Base-by-base conservation (phyloP, 23 tunicate species). In the Clavelina lepadiformis region DNA sequence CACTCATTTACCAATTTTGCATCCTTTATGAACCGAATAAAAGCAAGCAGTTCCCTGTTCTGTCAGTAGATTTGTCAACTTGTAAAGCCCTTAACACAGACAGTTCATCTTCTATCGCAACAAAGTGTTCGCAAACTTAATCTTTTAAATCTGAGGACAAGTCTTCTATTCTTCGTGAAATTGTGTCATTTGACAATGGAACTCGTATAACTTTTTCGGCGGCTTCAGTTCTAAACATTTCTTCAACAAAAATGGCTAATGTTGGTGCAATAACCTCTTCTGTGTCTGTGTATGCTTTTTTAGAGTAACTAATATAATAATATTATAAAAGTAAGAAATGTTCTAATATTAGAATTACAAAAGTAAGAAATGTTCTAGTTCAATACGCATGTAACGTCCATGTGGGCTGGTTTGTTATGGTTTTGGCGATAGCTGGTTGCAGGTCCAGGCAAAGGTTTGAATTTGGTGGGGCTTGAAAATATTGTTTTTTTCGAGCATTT, bases 271-370 rank as follows among this genome's bases (percentile, higher is more conserved):
- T 38, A 38, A 65, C 71, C 45, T 54, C 41, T 38, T 65, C 71
- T 65, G 71, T 5, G 71, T 65, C 71, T 65, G 71, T 65, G 58
- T 65, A 55, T 44, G 71, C 71, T 38, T 65, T 65, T 63, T 63
- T 65, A 38, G n/a, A n/a, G n/a, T n/a, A n/a, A n/a, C n/a, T n/a
- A n/a, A n/a, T n/a, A n/a, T n/a, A n/a, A n/a, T n/a, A n/a, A n/a
- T n/a, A n/a, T n/a, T n/a, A n/a, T n/a, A n/a, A n/a, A n/a, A n/a
- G n/a, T n/a, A n/a, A n/a, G n/a, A n/a, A n/a, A n/a, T n/a, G n/a
- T n/a, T n/a, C n/a, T n/a, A n/a, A n/a, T n/a, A n/a, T n/a, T n/a
- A n/a, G n/a, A n/a, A n/a, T n/a, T n/a, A n/a, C n/a, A n/a, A n/a
- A n/a, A n/a, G n/a, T n/a, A n/a, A n/a, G n/a, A n/a, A n/a, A n/a